Base-by-base conservation (phyloP, 2,888 invertebrate species). In the Thumatha senex region DNA sequence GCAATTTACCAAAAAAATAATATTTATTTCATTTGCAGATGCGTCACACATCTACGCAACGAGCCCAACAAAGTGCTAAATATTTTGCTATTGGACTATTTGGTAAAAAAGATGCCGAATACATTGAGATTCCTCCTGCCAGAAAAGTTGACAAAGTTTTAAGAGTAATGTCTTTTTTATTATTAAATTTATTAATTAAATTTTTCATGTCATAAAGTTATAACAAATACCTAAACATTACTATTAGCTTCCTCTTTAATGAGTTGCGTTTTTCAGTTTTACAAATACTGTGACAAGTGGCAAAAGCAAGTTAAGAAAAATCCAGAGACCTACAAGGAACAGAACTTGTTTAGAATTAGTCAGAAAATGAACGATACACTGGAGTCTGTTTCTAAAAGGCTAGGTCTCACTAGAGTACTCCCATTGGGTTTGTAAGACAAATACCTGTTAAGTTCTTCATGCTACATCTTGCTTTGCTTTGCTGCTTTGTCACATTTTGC, bases 51-150 rank as follows among this genome's bases (percentile, higher is more conserved):
- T 93, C 94, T 1, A 96, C 96, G 0, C 95, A 96, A 74, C 92
- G 97, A 62, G 93, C 97, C 0, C 92, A 94, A 48, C 93, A 93
- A 68, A 97, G 97, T 81, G 96, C 96, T 0, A 92, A 92, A 67
- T 92, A 93, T 76, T 97, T 97, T 86, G 93, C 94, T 0, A 89
- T 93, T 45, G 97, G 97, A 0, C 81, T 97, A 39, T 97, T 97
- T 84, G 95, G 95, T 11, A 92, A 93, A 56, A 87, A 93, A 65
- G 91, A 92, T 15, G 92, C 93, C 14, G 86, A 92, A 45, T 81
- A 93, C 59, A 93, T 96, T 10, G 84, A 89, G 71, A 96, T 93
- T 86, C 94, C 94, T 18, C 92, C 94, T 58, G 93, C 95, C 2
- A 75, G 93, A 24, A 90, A 93, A 70, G 92, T 89, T 48, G 95